Conservation (phyloP, 2,797 vertebrate genomes). For the Sebastes wilsoni region DNA sequence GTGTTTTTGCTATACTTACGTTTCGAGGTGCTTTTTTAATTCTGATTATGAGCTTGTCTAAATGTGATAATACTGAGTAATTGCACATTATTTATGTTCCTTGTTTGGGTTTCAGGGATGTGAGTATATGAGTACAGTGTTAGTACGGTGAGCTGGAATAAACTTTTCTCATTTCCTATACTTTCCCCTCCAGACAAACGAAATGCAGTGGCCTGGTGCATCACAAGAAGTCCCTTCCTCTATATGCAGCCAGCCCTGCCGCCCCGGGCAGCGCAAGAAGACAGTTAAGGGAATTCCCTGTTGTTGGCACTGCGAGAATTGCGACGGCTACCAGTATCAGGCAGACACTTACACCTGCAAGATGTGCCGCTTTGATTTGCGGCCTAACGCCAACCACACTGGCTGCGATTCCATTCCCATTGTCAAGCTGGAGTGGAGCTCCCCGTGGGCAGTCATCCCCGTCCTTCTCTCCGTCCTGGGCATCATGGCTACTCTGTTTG, state of each 20-base stretch:
- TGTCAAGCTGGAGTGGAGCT: constrained; percentile 95
- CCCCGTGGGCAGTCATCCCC: constrained; percentile 93
- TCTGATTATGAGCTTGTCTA: neutral
- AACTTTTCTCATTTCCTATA: neutral
- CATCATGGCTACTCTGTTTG: constrained; percentile 92
- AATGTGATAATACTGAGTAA: neutral
- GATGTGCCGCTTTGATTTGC: constrained; percentile 91
- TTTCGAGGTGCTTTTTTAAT: neutral
- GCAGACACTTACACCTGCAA: constrained; percentile 93
- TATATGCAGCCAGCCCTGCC: constrained; percentile 95
- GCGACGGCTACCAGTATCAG: constrained; percentile 95
- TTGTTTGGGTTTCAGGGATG: neutral
- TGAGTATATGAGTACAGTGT: neutral
- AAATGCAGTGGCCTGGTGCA: constrained; percentile 90
- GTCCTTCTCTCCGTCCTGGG: constrained; percentile 92
- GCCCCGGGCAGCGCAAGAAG: constrained; percentile 92
- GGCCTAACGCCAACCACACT: constrained; percentile 93
- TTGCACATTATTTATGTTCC: neutral
- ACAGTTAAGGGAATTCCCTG: constrained; percentile 94
- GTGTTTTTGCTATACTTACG: neutral
- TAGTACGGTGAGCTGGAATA: neutral
- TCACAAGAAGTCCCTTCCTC: constrained; percentile 87
- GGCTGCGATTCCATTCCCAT: constrained; percentile 92
- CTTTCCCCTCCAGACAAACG: constrained; percentile 79
- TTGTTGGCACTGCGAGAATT: constrained; percentile 97